A percentile compares a stretch with the other conserved stretches of the same genome.
phyloP scores from a whole-genome alignment of 2,888 invertebrate genomes.

The Synergus laeviventris region DNA sequence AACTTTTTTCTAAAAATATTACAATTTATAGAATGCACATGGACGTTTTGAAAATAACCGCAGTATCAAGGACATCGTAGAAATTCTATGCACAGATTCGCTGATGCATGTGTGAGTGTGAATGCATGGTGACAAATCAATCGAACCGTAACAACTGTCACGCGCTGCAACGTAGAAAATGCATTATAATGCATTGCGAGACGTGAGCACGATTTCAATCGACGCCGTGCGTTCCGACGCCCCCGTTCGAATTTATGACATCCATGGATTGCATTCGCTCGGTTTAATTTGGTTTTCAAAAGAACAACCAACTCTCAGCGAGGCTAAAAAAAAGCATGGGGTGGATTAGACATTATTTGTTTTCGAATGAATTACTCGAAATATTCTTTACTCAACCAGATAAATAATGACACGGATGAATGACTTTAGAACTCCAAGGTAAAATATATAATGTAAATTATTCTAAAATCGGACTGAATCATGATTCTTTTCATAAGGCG shows the following conservation, averaged over 20 bases:
- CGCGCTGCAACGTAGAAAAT: slow-evolving; percentile 61
- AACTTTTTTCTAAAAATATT: neutral
- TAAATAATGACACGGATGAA: neutral
- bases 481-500: too few relatives aligned
- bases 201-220: slow-evolving; percentile 66
- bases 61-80: slow-evolving; percentile 13
- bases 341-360: neutral
- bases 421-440: too few relatives aligned
- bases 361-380: neutral
- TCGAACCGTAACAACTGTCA: slow-evolving; percentile 64
- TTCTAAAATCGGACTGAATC: too few relatives aligned
- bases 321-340: neutral
- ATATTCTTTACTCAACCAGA: neutral
- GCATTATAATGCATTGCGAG: slow-evolving; percentile 66
- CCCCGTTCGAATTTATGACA: slow-evolving; percentile 59
- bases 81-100: slow-evolving; percentile 10
- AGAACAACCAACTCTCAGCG: slow-evolving; percentile 36
- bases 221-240: slow-evolving; percentile 45
- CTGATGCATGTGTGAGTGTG: slow-evolving; percentile 26
- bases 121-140: slow-evolving; percentile 62
- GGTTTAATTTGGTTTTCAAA: slow-evolving; percentile 58
- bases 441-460: too few relatives aligned
- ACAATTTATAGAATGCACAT: neutral
- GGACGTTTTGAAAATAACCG: slow-evolving; percentile 13
- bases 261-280: slow-evolving; percentile 53